Conservation (phyloP, 1,140 invertebrate species). For the Drosophila auraria region DNA sequence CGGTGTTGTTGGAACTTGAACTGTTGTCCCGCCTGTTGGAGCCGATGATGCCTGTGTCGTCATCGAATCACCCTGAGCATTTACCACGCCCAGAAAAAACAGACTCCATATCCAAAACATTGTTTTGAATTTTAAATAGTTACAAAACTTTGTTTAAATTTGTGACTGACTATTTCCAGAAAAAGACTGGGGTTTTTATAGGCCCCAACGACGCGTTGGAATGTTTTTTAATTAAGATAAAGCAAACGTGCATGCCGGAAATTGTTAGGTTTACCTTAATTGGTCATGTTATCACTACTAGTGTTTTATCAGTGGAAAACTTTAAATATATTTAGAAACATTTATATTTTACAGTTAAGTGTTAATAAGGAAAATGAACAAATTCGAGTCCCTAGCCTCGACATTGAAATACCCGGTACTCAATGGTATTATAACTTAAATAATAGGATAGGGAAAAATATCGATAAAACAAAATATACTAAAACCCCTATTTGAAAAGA, state of each 20-base stretch:
- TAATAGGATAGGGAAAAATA: background rate
- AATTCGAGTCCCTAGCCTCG: background rate
- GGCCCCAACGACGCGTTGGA: background rate
- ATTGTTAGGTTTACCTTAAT: too few relatives aligned
- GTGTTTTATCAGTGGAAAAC: background rate
- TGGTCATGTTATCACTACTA: background rate
- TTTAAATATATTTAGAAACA: background rate
- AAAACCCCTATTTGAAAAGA: too few relatives aligned
- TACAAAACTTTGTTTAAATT: background rate
- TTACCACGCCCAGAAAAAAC: background rate
- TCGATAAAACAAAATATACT: background rate
- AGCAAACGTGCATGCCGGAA: background rate
- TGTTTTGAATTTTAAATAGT: background rate
- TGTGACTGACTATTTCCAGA: background rate
- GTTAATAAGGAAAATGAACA: background rate
- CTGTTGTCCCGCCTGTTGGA: too few relatives aligned
- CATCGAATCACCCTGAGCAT: background rate
- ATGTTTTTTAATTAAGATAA: slow-evolving; percentile 11
- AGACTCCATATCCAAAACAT: slow-evolving; percentile 5
- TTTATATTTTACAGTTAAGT: background rate
- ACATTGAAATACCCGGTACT: background rate
- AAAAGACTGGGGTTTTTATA: background rate
- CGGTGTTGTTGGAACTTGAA: background rate
- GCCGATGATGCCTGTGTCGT: background rate
- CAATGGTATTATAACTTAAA: background rate